phyloP scores from a whole-genome alignment of 2,113 vertebrate genomes.

The Cavia porcellus region DNA sequence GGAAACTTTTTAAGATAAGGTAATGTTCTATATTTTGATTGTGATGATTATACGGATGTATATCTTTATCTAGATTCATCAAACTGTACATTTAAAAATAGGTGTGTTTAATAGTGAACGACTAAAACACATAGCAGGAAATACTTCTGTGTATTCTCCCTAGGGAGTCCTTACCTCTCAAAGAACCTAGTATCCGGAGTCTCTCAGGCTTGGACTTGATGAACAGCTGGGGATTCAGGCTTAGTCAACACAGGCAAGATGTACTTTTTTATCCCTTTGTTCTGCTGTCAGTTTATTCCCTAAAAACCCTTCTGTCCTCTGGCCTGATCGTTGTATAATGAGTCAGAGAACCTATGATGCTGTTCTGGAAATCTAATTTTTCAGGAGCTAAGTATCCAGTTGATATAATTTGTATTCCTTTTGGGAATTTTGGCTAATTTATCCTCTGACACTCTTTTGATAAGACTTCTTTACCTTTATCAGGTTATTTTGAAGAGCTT shows the following conservation, averaged over 20 bases:
- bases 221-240: not conserved
- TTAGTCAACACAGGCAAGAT: not conserved
- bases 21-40: not conserved
- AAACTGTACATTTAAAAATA: not conserved
- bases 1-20: not conserved
- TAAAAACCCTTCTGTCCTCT: not conserved
- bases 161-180: not conserved
- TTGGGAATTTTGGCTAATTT: conserved; percentile 15
- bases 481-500: conserved; percentile 54
- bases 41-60: not conserved
- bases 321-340: not conserved
- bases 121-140: not conserved
- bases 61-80: not conserved
- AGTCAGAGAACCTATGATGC: not conserved
- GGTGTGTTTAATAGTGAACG: not conserved
- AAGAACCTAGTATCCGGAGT: not conserved
- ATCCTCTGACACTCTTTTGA: not conserved
- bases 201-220: not conserved
- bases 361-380: not conserved
- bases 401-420: not conserved
- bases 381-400: not conserved
- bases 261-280: not conserved
- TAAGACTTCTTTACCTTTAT: not conserved
- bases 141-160: not conserved
- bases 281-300: not conserved